Evolutionary conservation across 2,888 invertebrate genomes (phyloP).

Genomic region (Crepidodera aurea): DNA sequence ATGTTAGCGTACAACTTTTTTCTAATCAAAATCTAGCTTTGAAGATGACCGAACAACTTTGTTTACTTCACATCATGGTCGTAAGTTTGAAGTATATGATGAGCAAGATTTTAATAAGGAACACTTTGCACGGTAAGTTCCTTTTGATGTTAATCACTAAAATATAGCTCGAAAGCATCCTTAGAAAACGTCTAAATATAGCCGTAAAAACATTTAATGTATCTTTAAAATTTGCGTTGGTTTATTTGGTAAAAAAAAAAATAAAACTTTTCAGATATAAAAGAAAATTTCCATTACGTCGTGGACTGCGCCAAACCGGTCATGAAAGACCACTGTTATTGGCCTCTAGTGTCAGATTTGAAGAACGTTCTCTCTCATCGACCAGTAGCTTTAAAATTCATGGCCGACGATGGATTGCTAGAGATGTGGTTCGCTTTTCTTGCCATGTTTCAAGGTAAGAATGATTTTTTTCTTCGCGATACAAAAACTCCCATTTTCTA

Average conservation of each 20-base stretch:
- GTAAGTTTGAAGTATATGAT: conserved; percentile 92
- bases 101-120: conserved; percentile 87
- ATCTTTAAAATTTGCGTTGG: no score
- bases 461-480: background rate
- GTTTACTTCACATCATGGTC: conserved; percentile 92
- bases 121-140: conserved; percentile 79
- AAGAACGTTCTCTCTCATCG: conserved; percentile 95
- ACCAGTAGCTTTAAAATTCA: conserved; percentile 88
- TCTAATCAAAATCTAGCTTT: conserved; percentile 91
- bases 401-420: conserved; percentile 87
- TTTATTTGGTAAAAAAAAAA: no score
- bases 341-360: conserved; percentile 96
- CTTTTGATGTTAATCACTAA: no score
- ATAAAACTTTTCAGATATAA: no score
- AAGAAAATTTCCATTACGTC: conserved; percentile 85
- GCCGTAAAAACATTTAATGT: no score
- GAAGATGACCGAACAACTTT: conserved; percentile 89
- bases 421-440: conserved; percentile 97
- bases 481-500: background rate
- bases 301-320: conserved; percentile 91
- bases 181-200: no score
- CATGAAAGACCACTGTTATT: conserved; percentile 98
- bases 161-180: no score
- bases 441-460: conserved; percentile 88
- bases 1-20: conserved; percentile 96